Evolutionary conservation across 2,888 invertebrate genomes (phyloP), one percentile per base, ranked within the genome.

Genomic region (Hedychridium roseum): DNA sequence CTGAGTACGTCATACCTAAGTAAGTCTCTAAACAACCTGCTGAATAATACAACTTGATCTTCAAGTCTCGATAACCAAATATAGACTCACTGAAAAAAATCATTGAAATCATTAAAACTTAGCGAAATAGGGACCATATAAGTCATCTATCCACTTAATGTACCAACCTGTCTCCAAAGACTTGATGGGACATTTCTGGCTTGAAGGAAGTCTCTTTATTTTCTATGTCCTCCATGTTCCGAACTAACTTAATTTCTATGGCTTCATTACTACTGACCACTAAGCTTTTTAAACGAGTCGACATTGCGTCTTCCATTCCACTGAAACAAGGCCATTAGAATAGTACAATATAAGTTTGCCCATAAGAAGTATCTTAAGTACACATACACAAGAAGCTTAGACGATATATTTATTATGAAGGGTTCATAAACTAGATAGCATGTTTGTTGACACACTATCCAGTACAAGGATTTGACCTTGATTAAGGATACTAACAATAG

Each of bases 141-240:
- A 21, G 15, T 28, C 30, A 30, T n/a, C 4, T 12, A 20, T 21
- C 15, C 28, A 11, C 20, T 31, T 18, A 18, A 23, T 15, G 11
- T 12, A 45, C 74, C 64, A 71, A 85, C 85, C 86, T 88, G 61
- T 92, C 91, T 3, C 94, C 94, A 79, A 94, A 96, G 46, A 96
- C 88, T 80, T 97, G 96, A 82, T 97, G 94, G 40, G 93, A 91
- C 91, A 95, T 94, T 44, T 88, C 88, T 0, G 95, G 94, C 26
- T 85, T 82, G 72, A 94, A 94, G 23, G 82, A 80, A 5, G 80
- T 77, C 1, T 82, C 80, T 21, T 87, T 85, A 77, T 89, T 83
- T 51, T 87, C 84, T 23, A 92, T 75, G 75, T 92, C 91, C 26
- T 84, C 78, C 15, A 81, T 78, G 49, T 80, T 79, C 40, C 89